Conservation (phyloP, 2,797 vertebrate genomes). For the Orestias chungarensis region DNA sequence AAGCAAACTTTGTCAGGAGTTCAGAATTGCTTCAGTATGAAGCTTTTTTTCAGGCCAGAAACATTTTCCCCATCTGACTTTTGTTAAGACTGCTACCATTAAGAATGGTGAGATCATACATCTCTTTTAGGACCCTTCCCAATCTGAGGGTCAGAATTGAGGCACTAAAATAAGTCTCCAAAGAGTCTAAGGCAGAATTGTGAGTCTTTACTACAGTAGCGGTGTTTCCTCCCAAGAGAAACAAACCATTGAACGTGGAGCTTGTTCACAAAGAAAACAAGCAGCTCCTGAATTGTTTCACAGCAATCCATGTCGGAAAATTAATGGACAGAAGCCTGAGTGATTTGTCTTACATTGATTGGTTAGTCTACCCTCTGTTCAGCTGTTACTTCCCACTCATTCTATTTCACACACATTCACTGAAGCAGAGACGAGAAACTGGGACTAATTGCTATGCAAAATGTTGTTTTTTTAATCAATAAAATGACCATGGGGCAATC, state of each 20-base stretch:
- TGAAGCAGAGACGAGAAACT: neutral
- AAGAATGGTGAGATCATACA: neutral
- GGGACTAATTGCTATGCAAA: neutral
- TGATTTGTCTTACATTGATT: conserved; percentile 56
- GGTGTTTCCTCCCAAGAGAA: neutral
- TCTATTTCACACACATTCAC: conserved; percentile 2
- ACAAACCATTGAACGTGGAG: conserved; percentile 25
- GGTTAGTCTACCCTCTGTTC: conserved; percentile 33
- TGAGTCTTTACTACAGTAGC: neutral
- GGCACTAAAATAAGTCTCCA: neutral
- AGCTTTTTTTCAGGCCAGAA: neutral
- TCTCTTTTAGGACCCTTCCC: neutral
- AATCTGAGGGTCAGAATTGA: neutral
- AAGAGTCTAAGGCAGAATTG: neutral
- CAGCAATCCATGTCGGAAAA: conserved; percentile 18
- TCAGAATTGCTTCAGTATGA: neutral
- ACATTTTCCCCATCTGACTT: neutral
- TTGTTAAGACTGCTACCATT: neutral
- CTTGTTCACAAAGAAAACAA: neutral
- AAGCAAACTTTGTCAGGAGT: neutral
- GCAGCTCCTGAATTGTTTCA: conserved; percentile 6
- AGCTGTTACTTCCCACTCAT: conserved; percentile 15
- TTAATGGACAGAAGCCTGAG: conserved; percentile 39
- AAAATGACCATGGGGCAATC: neutral
- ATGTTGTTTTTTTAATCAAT: neutral